These are phyloP conservation scores for Ptychodera flava DNA, from an alignment of 35 echinoderm and acorn worm genomes.

Conservation along the genomic window DNA sequence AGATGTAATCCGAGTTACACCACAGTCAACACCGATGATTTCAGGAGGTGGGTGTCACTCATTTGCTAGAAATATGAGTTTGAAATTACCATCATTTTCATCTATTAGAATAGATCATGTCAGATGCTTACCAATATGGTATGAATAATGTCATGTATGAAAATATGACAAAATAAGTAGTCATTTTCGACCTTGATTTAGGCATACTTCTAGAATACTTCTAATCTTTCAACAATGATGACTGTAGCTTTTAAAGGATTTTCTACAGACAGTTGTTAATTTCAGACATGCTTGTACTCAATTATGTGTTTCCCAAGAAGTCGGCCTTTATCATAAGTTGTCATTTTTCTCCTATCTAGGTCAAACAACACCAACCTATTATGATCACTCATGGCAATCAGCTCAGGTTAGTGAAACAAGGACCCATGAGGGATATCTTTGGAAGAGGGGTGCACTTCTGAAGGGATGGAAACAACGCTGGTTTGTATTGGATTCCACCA, in stretches of 20 bases:
- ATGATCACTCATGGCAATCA: neutral
- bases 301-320: too few species aligned
- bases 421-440: slow-evolving; percentile 76
- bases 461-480: slow-evolving; percentile 91
- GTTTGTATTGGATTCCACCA: slow-evolving; percentile 88
- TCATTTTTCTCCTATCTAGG: too few species aligned
- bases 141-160: too few species aligned
- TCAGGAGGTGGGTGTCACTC: neutral
- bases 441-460: slow-evolving; percentile 82
- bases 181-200: too few species aligned
- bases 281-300: too few species aligned
- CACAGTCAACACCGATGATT: slow-evolving; percentile 19
- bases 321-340: too few species aligned
- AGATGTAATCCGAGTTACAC: slow-evolving; percentile 10
- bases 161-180: too few species aligned
- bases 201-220: too few species aligned
- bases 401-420: slow-evolving; percentile 53
- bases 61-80: neutral
- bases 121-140: too few species aligned
- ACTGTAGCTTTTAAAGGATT: too few species aligned
- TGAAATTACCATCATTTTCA: neutral
- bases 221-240: too few species aligned
- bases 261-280: too few species aligned
- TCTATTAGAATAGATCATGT: slow-evolving; percentile 15
- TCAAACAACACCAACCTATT: neutral